Evolutionary conservation across 1,140 invertebrate species (phyloP).

Genomic region (Maniola jurtina): DNA sequence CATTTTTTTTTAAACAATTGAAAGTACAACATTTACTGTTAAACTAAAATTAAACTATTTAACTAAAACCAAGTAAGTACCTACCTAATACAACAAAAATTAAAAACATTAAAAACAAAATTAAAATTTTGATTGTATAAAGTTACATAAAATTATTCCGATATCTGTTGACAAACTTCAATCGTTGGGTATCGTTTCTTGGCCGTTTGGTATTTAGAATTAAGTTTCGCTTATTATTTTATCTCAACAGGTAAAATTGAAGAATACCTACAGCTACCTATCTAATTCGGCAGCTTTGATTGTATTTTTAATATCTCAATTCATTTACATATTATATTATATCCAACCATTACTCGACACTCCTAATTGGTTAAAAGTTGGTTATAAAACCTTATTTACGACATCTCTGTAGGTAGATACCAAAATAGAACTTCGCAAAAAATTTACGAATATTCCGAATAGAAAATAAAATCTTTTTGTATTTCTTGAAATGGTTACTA

Average conservation of each 20-base stretch:
- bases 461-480: too few relatives aligned
- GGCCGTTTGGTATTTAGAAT: conserved; percentile 15
- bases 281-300: conserved; percentile 29
- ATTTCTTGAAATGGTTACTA: too few relatives aligned
- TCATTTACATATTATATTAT: conserved; percentile 10
- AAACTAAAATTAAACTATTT: too few relatives aligned
- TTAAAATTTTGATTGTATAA: too few relatives aligned
- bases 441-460: too few relatives aligned
- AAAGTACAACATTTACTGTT: too few relatives aligned
- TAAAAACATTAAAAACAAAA: too few relatives aligned
- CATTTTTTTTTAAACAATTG: too few relatives aligned
- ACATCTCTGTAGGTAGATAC: not conserved
- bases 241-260: conserved; percentile 15
- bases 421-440: too few relatives aligned
- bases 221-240: conserved; percentile 21
- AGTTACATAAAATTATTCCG: too few relatives aligned
- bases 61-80: too few relatives aligned
- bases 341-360: not conserved
- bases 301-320: conserved; percentile 27
- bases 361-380: conserved; percentile 1
- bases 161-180: not conserved
- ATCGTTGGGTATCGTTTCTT: not conserved
- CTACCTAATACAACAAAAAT: too few relatives aligned
- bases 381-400: not conserved
- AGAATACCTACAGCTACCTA: not conserved